A percentile compares a stretch with the other conserved stretches of the same genome.
Evolutionary conservation across 1,140 invertebrate genomes (phyloP).

Genomic region (Plutomurus gul): DNA sequence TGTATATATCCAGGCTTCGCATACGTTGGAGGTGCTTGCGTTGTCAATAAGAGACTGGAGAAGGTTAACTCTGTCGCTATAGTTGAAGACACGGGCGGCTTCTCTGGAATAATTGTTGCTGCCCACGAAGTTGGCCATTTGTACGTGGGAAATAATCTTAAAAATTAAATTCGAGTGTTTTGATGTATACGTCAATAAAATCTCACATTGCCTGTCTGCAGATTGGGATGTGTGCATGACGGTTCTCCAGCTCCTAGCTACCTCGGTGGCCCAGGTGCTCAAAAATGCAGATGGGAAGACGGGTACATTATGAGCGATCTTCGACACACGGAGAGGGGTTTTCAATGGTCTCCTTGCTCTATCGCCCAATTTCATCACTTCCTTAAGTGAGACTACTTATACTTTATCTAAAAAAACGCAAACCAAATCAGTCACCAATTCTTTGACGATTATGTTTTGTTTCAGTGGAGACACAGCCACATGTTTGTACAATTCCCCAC

Average conservation of each 20-base stretch:
- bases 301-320: slow-evolving; percentile 96
- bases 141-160: slow-evolving; percentile 70
- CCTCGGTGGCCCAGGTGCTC: slow-evolving; percentile 90
- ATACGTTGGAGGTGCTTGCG: slow-evolving; percentile 92
- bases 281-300: slow-evolving; percentile 93
- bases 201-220: slow-evolving; percentile 58
- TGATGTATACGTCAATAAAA: background rate
- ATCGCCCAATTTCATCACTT: slow-evolving; percentile 95
- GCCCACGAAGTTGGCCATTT: slow-evolving; percentile 95
- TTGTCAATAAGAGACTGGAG: slow-evolving; percentile 91
- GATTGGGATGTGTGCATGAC: slow-evolving; percentile 90
- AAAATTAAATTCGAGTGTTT: background rate
- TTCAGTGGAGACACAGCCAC: slow-evolving; percentile 88
- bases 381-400: slow-evolving; percentile 73
- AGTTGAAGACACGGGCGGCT: slow-evolving; percentile 93
- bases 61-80: slow-evolving; percentile 96
- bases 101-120: slow-evolving; percentile 93
- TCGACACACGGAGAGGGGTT: slow-evolving; percentile 89
- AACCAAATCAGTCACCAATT: slow-evolving; percentile 18
- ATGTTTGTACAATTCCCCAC: slow-evolving; percentile 89
- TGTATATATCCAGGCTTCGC: slow-evolving; percentile 81
- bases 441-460: background rate
- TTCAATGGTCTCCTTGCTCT: slow-evolving; percentile 91
- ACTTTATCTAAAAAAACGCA: background rate
- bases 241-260: slow-evolving; percentile 92